Evolutionary conservation across 2,113 vertebrate species (phyloP), one percentile per base, ranked within the genome.

Genomic region (Zosterops lateralis): DNA sequence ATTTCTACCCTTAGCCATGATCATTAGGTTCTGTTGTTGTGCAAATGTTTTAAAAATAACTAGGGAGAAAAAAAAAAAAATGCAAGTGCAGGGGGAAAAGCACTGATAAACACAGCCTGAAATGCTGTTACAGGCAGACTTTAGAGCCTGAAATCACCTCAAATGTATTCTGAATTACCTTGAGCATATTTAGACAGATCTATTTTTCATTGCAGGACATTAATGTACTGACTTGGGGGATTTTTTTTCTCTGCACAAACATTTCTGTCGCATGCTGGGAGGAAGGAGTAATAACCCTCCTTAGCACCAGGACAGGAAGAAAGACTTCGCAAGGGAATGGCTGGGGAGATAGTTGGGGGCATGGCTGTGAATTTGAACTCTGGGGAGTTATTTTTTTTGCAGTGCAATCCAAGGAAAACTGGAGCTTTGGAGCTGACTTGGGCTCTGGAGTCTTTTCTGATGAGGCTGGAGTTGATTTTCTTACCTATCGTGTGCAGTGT

Each of bases 131-230:
- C 77, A 74, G 80, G 83, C 96, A 73, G 90, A 71, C 61, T 92
- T 97, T 92, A 79, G 93, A 95, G 96, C 73, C 79, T 92, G 91
- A 95, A 94, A 96, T 96, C 93, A 89, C 92, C 92, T 97, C 90
- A 94, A 77, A 95, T 96, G 81, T 87, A 90, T 90, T 95, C 96
- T 93, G 96, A 97, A 97, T 96, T 97, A 97, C 92, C 92, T 94
- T 95, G 96, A 97, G 92, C 93, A 61, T 95, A 92, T 95, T 97
- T 97, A 97, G 96, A 96, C 89, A 95, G 93, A 89, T 89, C 85
- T 95, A 91, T 95, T 90, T 97, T 97, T 98, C 97, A 95, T 98
- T 89, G 96, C 94, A 96, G 89, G 89, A 94, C 95, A 92, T 97
- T 96, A 97, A 97, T 97, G 96, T 95, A 93, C 96, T 95, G 94